Evolutionary conservation across 2,113 vertebrate species (phyloP).

Genomic region (Carassius gibelio): DNA sequence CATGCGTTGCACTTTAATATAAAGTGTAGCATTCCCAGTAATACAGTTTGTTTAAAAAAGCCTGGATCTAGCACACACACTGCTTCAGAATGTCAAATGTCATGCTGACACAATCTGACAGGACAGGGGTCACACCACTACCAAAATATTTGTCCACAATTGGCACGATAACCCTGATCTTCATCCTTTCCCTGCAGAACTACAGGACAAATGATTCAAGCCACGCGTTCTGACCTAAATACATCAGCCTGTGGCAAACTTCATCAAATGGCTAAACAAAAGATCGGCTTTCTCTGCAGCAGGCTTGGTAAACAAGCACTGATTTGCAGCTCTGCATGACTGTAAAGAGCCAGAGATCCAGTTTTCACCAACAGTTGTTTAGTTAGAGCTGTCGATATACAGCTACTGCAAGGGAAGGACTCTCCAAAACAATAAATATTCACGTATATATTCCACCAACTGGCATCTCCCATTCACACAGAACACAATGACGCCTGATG

Average conservation of each 20-base stretch:
- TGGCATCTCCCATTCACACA: not conserved
- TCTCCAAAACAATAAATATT: conserved; percentile 5
- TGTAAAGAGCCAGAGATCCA: conserved; percentile 6
- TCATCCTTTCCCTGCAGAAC: not conserved
- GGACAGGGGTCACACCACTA: not conserved
- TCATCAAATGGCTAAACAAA: conserved; percentile 38
- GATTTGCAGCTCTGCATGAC: conserved; percentile 22
- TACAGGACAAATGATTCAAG: not conserved
- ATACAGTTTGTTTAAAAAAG: too few relatives aligned
- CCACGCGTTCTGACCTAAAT: conserved; percentile 23
- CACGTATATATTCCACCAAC: not conserved
- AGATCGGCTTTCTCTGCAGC: conserved; percentile 25
- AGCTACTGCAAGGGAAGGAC: not conserved
- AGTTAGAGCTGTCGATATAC: not conserved
- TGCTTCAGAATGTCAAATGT: too few relatives aligned
- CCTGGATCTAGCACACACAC: too few relatives aligned
- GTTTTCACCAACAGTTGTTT: conserved; percentile 30
- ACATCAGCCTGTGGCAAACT: conserved; percentile 31
- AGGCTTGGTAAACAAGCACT: conserved; percentile 18
- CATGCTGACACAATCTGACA: not conserved
- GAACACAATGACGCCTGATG: conserved; percentile 2
- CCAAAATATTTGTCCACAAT: conserved; percentile 14
- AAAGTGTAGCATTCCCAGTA: too few relatives aligned
- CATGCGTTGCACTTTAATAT: too few relatives aligned
- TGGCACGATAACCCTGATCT: conserved; percentile 12